Percentiles rank a stretch among this genome's conserved stretches.
These are phyloP conservation scores for Drosophila lacteicornis DNA, from an alignment of 1,140 invertebrate species.

Conservation along the genomic window DNA sequence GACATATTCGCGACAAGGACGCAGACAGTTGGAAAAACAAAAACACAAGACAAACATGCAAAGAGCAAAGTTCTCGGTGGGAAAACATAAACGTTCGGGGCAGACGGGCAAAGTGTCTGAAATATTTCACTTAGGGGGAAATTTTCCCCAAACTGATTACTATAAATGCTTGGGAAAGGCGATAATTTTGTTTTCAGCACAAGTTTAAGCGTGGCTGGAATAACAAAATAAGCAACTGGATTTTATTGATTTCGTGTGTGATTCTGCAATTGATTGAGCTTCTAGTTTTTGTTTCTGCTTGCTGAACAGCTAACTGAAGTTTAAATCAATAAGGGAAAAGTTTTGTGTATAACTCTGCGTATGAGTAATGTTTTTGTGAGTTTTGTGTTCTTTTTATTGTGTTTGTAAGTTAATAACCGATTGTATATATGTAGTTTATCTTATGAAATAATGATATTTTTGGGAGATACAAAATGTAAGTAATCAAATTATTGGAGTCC, in stretches of 20 bases:
- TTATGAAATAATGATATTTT: no score
- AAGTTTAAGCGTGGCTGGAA: constrained; percentile 59
- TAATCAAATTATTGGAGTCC: no score
- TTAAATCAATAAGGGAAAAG: constrained; percentile 14
- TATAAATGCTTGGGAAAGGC: constrained; percentile 63
- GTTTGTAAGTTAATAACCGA: not conserved
- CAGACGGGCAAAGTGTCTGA: constrained; percentile 42
- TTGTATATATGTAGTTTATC: no score
- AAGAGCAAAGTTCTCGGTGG: constrained; percentile 41
- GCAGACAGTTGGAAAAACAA: constrained; percentile 40
- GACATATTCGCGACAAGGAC: constrained; percentile 38
- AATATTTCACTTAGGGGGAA: constrained; percentile 48
- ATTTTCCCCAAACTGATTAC: constrained; percentile 51
- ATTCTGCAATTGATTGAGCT: constrained; percentile 34
- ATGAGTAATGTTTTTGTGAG: not conserved
- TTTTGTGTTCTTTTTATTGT: not conserved
- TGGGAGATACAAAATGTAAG: not conserved
- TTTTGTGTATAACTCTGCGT: constrained; percentile 1
- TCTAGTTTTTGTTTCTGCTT: constrained; percentile 23
- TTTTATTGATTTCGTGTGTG: constrained; percentile 61
- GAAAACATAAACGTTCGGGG: constrained; percentile 40
- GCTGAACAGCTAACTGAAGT: constrained; percentile 2
- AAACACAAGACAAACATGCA: constrained; percentile 53
- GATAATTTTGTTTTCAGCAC: constrained; percentile 72
- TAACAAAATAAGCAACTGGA: constrained; percentile 37